Percentiles rank a stretch among this genome's conserved stretches.
Conservation (phyloP, 2,797 vertebrate species). For the Xiphophorus birchmanni region DNA sequence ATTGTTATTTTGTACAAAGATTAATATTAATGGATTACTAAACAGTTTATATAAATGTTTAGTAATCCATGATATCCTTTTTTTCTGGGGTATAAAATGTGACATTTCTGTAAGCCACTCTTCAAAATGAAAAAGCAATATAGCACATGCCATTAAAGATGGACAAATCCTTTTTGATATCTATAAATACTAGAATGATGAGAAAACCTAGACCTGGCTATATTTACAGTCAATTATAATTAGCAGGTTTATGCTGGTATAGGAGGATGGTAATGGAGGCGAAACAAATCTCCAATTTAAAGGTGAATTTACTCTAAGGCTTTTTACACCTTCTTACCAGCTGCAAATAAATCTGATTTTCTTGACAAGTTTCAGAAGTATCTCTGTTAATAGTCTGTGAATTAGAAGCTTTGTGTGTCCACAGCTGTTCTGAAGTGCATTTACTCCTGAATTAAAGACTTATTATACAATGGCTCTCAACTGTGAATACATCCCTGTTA, state of each 20-base stretch:
- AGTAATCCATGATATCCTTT: background rate
- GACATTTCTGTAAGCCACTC: background rate
- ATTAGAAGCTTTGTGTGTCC: background rate
- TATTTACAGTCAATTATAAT: background rate
- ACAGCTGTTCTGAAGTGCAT: background rate
- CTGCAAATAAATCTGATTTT: conserved; percentile 6
- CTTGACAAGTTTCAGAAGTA: background rate
- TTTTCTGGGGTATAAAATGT: background rate
- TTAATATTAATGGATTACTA: too few species aligned
- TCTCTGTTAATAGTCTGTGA: background rate
- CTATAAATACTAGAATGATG: background rate
- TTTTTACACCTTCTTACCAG: background rate
- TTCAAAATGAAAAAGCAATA: background rate
- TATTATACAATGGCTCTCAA: background rate
- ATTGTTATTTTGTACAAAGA: background rate
- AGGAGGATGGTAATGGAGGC: background rate
- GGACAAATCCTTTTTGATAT: background rate
- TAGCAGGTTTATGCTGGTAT: background rate
- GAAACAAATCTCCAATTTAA: background rate
- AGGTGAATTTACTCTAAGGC: background rate
- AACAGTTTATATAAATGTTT: background rate
- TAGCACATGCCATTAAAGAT: background rate
- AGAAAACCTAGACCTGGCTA: background rate
- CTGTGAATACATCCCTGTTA: background rate
- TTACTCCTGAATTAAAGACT: background rate